A percentile compares a stretch with the other conserved stretches of the same genome.
These are phyloP conservation scores for Oryzias sinensis DNA, from an alignment of 2,797 vertebrate genomes.

Conservation along the genomic window DNA sequence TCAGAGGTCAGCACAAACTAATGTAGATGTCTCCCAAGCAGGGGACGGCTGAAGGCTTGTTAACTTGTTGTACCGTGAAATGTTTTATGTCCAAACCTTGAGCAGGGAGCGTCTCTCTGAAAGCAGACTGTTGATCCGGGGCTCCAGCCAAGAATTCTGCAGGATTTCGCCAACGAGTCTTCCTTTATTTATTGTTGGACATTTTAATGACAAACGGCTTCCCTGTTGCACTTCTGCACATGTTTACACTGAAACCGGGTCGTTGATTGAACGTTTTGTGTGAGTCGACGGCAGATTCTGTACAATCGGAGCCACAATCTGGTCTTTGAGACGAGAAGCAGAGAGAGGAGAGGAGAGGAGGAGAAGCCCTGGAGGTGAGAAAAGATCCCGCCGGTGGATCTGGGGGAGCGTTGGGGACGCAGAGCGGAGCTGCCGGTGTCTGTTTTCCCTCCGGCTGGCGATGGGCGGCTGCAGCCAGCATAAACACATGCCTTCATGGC, in stretches of 20 bases:
- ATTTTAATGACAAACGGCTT: slow-evolving; percentile 46
- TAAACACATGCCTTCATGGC: slow-evolving; percentile 87
- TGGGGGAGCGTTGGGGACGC: slow-evolving; percentile 41
- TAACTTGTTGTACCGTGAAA: slow-evolving; percentile 56
- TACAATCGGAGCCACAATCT: slow-evolving; percentile 1
- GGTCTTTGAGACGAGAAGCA: background rate
- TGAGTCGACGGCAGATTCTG: no score
- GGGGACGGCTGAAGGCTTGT: slow-evolving; percentile 55
- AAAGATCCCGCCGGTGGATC: slow-evolving; percentile 42
- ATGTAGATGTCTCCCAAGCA: slow-evolving; percentile 58
- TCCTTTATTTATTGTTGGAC: slow-evolving; percentile 56
- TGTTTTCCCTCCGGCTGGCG: slow-evolving; percentile 82
- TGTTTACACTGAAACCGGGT: no score
- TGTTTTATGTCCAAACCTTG: slow-evolving; percentile 58
- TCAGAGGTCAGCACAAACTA: slow-evolving; percentile 31
- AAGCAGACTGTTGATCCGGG: slow-evolving; percentile 68
- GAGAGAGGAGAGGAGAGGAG: slow-evolving; percentile 9
- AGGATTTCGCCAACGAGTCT: slow-evolving; percentile 43
- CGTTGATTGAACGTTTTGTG: no score
- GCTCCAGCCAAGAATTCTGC: slow-evolving; percentile 45
- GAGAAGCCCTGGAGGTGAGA: slow-evolving; percentile 43
- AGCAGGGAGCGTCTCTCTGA: slow-evolving; percentile 58
- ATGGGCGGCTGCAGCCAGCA: slow-evolving; percentile 79
- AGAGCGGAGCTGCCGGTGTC: slow-evolving; percentile 68
- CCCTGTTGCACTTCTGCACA: background rate